Conservation (phyloP, 2,113 vertebrate genomes). For the Camarhynchus parvulus region DNA sequence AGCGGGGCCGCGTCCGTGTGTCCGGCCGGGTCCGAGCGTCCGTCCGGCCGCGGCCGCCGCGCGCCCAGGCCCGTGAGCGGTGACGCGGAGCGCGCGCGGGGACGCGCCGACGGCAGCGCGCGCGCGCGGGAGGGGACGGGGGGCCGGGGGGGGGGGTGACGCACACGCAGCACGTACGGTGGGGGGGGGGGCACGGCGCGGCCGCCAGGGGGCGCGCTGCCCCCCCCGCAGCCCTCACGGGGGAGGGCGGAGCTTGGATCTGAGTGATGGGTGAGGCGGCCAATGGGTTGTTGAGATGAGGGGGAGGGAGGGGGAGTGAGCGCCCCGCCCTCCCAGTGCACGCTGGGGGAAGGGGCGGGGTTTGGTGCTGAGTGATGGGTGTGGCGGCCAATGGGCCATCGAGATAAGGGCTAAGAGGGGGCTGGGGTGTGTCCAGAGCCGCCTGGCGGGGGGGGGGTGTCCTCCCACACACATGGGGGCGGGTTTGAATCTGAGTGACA, state of each 20-base stretch:
- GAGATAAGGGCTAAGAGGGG: background rate
- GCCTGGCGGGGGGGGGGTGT: background rate
- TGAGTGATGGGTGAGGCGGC: background rate
- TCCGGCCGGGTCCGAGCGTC: too few species aligned
- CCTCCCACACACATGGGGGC: background rate
- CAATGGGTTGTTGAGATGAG: background rate
- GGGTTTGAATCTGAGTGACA: background rate
- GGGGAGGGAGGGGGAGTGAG: too few species aligned
- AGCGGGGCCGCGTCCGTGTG: too few species aligned
- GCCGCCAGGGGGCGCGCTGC: background rate
- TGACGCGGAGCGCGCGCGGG: too few species aligned
- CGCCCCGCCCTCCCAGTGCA: rapidly evolving
- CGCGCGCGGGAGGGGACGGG: too few species aligned
- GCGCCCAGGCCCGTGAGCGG: too few species aligned
- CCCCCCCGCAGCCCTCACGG: rapidly evolving
- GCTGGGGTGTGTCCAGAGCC: background rate
- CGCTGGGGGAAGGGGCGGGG: background rate
- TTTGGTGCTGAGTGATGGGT: background rate
- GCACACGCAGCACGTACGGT: background rate
- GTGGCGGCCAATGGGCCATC: background rate
- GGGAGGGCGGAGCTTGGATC: rapidly evolving
- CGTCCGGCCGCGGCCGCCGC: too few species aligned
- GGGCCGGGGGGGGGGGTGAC: background rate
- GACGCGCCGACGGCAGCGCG: too few species aligned
- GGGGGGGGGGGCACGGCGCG: too few species aligned